phyloP scores from a whole-genome alignment of 2,888 invertebrate genomes.

The Monopis laevigella region DNA sequence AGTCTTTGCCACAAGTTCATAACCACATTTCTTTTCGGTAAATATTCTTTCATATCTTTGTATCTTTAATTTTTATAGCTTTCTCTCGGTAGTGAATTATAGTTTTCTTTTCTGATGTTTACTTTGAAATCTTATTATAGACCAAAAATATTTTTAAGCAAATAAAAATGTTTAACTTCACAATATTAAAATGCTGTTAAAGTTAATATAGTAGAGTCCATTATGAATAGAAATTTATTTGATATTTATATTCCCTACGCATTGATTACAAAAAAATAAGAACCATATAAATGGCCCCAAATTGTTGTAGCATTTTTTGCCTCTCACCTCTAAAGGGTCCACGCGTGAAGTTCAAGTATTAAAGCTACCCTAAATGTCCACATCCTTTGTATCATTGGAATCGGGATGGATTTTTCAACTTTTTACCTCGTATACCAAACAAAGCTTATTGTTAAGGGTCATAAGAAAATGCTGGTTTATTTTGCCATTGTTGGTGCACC shows the following conservation, averaged over 20 bases:
- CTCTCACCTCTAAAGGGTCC: constrained; percentile 27
- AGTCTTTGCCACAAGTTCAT: constrained; percentile 6
- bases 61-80: constrained; percentile 4
- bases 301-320: constrained; percentile 34
- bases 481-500: constrained; percentile 57
- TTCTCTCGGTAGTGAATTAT: constrained; percentile 4
- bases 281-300: constrained; percentile 9
- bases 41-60: constrained; percentile 9
- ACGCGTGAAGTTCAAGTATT: constrained; percentile 28
- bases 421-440: constrained; percentile 45
- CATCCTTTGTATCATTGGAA: constrained; percentile 38
- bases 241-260: no score
- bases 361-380: constrained; percentile 40
- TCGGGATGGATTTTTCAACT: constrained; percentile 47
- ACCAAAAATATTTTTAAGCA: no score
- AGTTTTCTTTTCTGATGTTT: no score
- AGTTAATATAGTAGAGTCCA: no score
- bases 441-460: constrained; percentile 53
- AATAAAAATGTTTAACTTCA: no score
- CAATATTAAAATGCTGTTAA: no score
- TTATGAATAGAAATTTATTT: no score
- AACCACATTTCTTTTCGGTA: constrained; percentile 6
- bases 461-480: constrained; percentile 55
- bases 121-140: no score
- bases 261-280: constrained; percentile 5